phyloP scores from a whole-genome alignment of 2,888 invertebrate genomes.

The Mimachlamys varia region DNA sequence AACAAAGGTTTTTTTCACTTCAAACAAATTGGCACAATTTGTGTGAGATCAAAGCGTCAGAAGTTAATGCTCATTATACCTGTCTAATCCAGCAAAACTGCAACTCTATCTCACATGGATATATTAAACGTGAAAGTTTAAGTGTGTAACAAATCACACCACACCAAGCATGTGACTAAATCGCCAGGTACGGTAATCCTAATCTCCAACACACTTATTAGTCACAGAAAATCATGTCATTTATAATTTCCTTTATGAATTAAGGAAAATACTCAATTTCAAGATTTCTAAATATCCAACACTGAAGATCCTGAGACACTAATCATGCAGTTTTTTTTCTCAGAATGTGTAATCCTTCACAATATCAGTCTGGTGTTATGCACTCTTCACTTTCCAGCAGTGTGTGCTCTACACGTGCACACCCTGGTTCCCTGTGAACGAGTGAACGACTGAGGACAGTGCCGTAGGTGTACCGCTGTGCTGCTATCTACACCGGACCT shows the following conservation, averaged over 20 bases:
- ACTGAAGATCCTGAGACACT: neutral
- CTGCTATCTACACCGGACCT: constrained; percentile 8
- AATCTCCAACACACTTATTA: neutral
- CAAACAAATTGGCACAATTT: constrained; percentile 2
- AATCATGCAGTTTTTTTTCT: neutral
- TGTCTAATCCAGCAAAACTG: neutral
- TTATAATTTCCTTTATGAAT: neutral
- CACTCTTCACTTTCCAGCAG: neutral
- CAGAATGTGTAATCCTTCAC: neutral
- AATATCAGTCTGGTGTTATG: neutral
- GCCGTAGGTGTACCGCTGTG: constrained; percentile 24
- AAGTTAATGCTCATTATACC: neutral
- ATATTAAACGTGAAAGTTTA: neutral
- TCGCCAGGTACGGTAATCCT: constrained; percentile 19
- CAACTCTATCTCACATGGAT: neutral
- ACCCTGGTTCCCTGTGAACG: neutral
- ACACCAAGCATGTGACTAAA: neutral
- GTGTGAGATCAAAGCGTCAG: neutral
- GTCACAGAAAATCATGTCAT: constrained; percentile 22
- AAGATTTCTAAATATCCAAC: constrained; percentile 31
- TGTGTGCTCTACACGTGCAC: neutral
- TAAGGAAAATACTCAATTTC: neutral
- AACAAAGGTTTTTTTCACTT: too few relatives aligned
- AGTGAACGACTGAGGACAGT: constrained; percentile 2
- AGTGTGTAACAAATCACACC: neutral